Evolutionary conservation across 2,113 vertebrate genomes (phyloP).

Genomic region (Suncus etruscus): DNA sequence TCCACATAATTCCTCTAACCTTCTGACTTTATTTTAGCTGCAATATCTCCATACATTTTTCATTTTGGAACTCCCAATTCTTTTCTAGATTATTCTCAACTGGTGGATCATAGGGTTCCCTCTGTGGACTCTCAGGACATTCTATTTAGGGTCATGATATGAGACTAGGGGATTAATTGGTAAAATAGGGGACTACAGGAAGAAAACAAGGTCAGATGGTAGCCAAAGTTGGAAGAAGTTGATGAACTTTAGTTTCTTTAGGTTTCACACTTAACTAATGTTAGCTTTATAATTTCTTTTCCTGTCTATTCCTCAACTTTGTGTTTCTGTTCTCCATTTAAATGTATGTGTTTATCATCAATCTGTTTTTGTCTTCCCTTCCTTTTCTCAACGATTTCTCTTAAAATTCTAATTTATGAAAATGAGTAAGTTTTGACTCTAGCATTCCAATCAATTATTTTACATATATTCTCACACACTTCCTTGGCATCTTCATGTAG

Average conservation of each 20-base stretch:
- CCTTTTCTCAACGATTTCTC: background rate
- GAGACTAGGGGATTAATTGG: too few species aligned
- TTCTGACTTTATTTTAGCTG: background rate
- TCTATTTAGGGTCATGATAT: too few species aligned
- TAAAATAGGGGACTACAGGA: too few species aligned
- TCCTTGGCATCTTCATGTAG: background rate
- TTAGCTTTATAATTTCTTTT: background rate
- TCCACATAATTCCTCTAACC: background rate
- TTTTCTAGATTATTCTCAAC: background rate
- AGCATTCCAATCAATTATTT: background rate
- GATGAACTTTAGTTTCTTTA: background rate
- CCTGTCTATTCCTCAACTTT: background rate
- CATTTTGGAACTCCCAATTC: background rate
- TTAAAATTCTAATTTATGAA: background rate
- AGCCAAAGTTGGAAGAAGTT: too few species aligned
- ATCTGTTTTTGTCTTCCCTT: background rate
- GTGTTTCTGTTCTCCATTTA: background rate
- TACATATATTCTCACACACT: background rate
- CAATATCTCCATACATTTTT: background rate
- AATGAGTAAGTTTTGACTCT: background rate
- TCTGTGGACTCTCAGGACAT: too few species aligned
- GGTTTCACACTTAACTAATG: background rate
- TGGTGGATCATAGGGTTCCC: too few species aligned
- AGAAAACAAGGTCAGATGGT: too few species aligned
- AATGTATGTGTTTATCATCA: background rate